phyloP scores from a whole-genome alignment of 2,888 invertebrate genomes.

The Rhabditoides inermis region DNA sequence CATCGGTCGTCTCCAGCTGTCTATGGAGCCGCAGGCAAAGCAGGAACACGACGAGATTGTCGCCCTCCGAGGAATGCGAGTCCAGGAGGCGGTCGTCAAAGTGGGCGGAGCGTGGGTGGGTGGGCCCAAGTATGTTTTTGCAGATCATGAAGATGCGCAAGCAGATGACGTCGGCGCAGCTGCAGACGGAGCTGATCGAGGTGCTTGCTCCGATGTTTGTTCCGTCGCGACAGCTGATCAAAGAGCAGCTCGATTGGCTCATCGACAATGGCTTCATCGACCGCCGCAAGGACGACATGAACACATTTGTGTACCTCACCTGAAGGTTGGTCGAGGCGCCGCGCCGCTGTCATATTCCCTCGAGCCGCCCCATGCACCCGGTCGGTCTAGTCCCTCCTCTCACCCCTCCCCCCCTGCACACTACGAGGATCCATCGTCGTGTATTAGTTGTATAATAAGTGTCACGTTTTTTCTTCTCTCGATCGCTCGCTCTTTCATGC shows the following conservation, averaged over 20 bases:
- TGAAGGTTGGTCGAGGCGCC: no score
- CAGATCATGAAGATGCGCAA: conserved; percentile 92
- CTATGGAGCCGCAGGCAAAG: conserved; percentile 35
- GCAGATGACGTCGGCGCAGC: conserved; percentile 79
- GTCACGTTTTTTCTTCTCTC: no score
- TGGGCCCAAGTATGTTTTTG: not conserved
- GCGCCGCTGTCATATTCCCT: no score
- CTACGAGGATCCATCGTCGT: no score
- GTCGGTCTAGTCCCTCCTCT: no score
- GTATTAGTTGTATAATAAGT: no score
- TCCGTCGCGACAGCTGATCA: conserved; percentile 97
- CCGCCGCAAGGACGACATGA: conserved; percentile 34
- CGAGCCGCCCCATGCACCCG: no score
- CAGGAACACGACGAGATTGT: conserved; percentile 96
- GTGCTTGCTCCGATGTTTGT: conserved; percentile 98
- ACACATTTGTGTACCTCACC: conserved; percentile 38
- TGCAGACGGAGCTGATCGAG: conserved; percentile 93
- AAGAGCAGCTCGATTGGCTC: conserved; percentile 98
- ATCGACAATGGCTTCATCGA: conserved; percentile 69
- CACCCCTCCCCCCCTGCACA: no score
- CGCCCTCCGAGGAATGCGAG: conserved; percentile 82
- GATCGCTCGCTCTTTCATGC: no score
- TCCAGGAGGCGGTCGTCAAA: conserved; percentile 93
- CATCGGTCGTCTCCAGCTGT: conserved; percentile 77
- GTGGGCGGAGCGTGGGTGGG: conserved; percentile 7